phyloP scores from a whole-genome alignment of 2,888 invertebrate species.

The Pseudococcus viburni region DNA sequence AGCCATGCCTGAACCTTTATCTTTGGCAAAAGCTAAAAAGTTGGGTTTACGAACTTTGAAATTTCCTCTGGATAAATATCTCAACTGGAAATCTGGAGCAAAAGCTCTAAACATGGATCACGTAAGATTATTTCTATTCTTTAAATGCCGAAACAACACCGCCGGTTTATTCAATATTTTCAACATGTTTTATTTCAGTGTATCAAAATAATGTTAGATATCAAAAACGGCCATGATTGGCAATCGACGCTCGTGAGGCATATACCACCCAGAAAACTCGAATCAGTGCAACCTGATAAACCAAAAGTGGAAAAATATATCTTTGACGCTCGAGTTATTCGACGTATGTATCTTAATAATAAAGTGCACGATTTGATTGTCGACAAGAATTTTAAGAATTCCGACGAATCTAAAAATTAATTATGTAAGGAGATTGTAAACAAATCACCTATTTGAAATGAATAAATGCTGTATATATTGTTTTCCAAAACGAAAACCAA shows the following conservation, averaged over 20 bases:
- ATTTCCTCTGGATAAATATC: constrained; percentile 84
- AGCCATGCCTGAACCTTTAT: constrained; percentile 52
- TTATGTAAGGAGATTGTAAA: too few species aligned
- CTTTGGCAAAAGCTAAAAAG: constrained; percentile 73
- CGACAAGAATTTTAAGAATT: neutral
- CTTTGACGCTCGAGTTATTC: neutral
- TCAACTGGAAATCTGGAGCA: constrained; percentile 83
- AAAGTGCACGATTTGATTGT: constrained; percentile 29
- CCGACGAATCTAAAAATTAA: too few species aligned
- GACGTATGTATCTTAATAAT: constrained; percentile 15
- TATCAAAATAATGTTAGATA: constrained; percentile 2
- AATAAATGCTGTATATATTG: neutral
- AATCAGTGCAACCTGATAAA: neutral
- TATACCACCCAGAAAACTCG: constrained; percentile 20
- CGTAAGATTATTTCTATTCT: constrained; percentile 71
- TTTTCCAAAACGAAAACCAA: neutral
- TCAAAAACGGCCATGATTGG: constrained; percentile 33
- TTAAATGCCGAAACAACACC: neutral
- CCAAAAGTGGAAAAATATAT: neutral
- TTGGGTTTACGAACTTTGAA: constrained; percentile 84
- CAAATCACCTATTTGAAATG: neutral
- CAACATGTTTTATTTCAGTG: neutral
- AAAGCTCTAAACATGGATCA: constrained; percentile 89
- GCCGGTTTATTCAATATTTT: neutral
- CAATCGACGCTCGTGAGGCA: neutral